Percentiles rank a stretch among this genome's conserved stretches.
phyloP scores from a whole-genome alignment of 1,140 invertebrate species.

The Radopholus similis region DNA sequence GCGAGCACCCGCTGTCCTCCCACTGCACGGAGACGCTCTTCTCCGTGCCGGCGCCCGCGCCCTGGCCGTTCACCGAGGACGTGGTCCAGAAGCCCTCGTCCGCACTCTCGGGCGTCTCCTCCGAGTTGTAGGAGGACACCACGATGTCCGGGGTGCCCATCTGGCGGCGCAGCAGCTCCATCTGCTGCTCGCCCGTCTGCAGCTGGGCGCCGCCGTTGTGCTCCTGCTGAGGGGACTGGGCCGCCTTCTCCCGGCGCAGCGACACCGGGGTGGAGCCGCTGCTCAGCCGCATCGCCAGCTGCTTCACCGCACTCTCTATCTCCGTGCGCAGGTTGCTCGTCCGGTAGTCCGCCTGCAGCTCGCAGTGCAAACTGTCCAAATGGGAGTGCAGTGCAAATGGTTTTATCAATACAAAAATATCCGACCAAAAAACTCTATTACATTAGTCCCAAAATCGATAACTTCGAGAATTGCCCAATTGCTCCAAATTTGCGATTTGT shows the following conservation, averaged over 20 bases:
- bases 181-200: neutral
- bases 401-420: neutral
- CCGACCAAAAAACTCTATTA: conserved; percentile 14
- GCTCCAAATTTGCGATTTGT: neutral
- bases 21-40: too few species aligned
- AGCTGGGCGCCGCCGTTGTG: neutral
- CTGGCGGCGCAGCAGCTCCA: conserved; percentile 26
- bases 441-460: conserved; percentile 12
- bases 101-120: conserved; percentile 47
- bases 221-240: neutral
- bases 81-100: conserved; percentile 20
- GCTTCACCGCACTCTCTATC: conserved; percentile 56
- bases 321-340: conserved; percentile 43
- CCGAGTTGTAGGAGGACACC: conserved; percentile 58
- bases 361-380: conserved; percentile 48
- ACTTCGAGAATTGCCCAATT: neutral
- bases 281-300: conserved; percentile 46
- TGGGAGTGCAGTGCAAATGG: neutral
- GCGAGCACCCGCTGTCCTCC: too few species aligned
- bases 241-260: neutral
- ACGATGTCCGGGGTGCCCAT: conserved; percentile 55
- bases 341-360: conserved; percentile 41
- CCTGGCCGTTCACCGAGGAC: neutral
- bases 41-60: neutral
- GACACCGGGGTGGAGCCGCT: conserved; percentile 24